These are phyloP conservation scores for Atta colombica DNA, from an alignment of 1,140 invertebrate species.

Conservation along the genomic window DNA sequence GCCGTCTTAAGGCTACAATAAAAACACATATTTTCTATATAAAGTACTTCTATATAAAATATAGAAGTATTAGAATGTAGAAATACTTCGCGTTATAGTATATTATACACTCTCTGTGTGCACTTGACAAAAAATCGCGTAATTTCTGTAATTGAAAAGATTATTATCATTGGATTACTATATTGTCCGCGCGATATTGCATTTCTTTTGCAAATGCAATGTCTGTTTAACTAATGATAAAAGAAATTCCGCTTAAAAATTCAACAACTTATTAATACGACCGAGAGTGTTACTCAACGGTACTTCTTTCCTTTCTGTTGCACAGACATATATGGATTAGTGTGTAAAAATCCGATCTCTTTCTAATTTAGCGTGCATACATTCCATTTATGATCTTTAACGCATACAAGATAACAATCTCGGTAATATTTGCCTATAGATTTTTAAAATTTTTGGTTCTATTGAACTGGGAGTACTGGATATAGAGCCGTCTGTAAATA, in stretches of 20 bases:
- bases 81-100: not conserved
- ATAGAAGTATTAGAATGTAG: slow-evolving; percentile 10
- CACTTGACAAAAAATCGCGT: slow-evolving; percentile 36
- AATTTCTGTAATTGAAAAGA: not conserved
- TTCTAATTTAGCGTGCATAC: not conserved
- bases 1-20: not conserved
- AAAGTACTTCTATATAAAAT: slow-evolving; percentile 3
- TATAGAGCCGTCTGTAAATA: slow-evolving; percentile 36
- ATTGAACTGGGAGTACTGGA: slow-evolving; percentile 46
- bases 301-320: not conserved
- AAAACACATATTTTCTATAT: slow-evolving; percentile 15
- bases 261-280: slow-evolving; percentile 26
- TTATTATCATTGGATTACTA: slow-evolving; percentile 64
- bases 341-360: slow-evolving; percentile 11
- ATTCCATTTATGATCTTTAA: not conserved
- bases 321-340: not conserved
- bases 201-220: slow-evolving; percentile 19
- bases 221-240: slow-evolving; percentile 33
- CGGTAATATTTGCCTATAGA: slow-evolving; percentile 30
- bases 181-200: slow-evolving; percentile 43
- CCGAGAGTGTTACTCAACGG: slow-evolving; percentile 31
- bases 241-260: slow-evolving; percentile 35
- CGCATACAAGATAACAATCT: slow-evolving; percentile 52
- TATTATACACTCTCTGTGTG: not conserved
- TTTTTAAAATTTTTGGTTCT: slow-evolving; percentile 32